phyloP scores from a whole-genome alignment of 1,140 invertebrate species.

The Branchinecta lynchi region DNA sequence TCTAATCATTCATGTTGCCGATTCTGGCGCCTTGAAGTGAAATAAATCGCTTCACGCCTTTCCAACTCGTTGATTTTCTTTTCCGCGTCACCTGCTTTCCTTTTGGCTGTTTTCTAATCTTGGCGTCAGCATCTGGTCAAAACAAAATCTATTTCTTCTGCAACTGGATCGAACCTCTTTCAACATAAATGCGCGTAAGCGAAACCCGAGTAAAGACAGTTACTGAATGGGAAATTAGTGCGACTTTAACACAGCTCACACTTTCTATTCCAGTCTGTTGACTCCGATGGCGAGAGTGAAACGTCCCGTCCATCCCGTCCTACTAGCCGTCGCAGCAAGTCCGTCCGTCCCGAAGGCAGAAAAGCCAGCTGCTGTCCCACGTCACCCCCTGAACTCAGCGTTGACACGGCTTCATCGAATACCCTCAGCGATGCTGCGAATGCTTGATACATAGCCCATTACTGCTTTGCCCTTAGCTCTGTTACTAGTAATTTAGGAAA shows the following conservation, averaged over 20 bases:
- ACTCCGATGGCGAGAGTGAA: background rate
- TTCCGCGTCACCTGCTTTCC: background rate
- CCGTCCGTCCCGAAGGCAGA: background rate
- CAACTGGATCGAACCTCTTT: background rate
- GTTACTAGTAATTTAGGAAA: background rate
- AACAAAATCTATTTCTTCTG: background rate
- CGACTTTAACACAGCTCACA: background rate
- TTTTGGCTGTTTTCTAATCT: background rate
- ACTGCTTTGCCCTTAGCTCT: background rate
- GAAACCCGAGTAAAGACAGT: background rate
- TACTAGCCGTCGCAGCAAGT: background rate
- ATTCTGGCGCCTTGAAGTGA: no score
- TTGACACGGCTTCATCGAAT: background rate
- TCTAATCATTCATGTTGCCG: no score
- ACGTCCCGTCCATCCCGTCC: background rate
- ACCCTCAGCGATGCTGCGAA: background rate
- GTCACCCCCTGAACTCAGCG: background rate
- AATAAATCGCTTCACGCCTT: no score
- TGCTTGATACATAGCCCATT: background rate
- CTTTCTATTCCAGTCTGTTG: background rate
- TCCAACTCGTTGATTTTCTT: no score
- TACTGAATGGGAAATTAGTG: background rate
- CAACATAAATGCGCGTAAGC: background rate
- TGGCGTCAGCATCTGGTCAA: background rate
- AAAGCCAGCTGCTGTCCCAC: background rate